These are phyloP conservation scores for Graptemys geographica DNA, from an alignment of 2,797 vertebrate species.

Conservation along the genomic window DNA sequence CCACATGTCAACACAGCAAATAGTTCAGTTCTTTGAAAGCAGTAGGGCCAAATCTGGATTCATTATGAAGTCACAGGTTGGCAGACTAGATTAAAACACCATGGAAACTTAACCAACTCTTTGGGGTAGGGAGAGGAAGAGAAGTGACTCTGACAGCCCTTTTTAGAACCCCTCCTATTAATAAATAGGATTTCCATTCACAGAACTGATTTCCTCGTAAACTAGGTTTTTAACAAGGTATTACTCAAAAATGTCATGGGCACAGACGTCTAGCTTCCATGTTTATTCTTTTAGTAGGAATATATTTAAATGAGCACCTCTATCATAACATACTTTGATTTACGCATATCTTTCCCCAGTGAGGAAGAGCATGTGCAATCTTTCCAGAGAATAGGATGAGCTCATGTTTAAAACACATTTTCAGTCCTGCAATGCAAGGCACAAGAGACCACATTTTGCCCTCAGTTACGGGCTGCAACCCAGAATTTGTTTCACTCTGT, in stretches of 20 bases:
- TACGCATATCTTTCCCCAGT: constrained; percentile 40
- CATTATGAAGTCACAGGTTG: background rate
- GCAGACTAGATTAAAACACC: background rate
- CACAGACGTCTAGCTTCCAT: constrained; percentile 52
- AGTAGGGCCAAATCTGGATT: background rate
- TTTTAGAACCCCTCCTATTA: background rate
- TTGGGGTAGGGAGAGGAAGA: background rate
- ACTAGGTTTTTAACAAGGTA: background rate
- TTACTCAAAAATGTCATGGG: constrained; percentile 40
- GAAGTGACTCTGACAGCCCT: background rate
- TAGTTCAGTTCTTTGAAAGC: background rate
- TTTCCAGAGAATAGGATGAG: constrained; percentile 49
- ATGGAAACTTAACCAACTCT: background rate
- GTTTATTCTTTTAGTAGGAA: constrained; percentile 63
- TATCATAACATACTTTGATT: constrained; percentile 68
- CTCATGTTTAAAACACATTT: constrained; percentile 16
- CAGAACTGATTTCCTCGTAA: background rate
- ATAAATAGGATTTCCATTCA: background rate
- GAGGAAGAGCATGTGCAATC: constrained; percentile 19
- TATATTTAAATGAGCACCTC: constrained; percentile 52
- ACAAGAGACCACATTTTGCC: background rate
- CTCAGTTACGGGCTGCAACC: constrained; percentile 24
- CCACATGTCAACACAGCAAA: background rate
- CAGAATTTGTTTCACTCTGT: background rate
- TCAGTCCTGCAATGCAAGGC: background rate